phyloP scores from a whole-genome alignment of 2,797 vertebrate species.

The Streptopelia turtur region DNA sequence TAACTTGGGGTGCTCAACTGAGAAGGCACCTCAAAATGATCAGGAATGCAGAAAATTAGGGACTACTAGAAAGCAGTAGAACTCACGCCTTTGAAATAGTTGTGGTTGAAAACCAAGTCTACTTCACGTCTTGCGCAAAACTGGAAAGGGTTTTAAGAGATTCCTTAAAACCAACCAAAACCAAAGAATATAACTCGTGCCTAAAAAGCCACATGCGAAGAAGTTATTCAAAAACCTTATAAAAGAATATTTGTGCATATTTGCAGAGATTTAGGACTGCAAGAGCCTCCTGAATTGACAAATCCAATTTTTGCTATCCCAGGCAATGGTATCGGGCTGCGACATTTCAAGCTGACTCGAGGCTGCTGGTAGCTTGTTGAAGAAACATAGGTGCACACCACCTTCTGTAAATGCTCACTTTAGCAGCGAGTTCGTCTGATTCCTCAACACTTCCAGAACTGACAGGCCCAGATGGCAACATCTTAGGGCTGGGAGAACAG shows the following conservation, averaged over 20 bases:
- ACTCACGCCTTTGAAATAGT: background rate
- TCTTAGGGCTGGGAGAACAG: constrained; percentile 51
- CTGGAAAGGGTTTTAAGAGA: background rate
- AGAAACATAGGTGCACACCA: constrained; percentile 26
- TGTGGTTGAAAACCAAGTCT: background rate
- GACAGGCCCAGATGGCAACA: constrained; percentile 65
- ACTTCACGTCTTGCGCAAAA: constrained; percentile 16
- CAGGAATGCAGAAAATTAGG: constrained; percentile 18
- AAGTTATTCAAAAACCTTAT: background rate
- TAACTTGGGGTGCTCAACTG: background rate
- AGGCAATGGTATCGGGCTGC: background rate
- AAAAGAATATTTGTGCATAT: background rate
- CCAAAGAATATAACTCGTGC: constrained; percentile 25
- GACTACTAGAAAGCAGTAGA: background rate
- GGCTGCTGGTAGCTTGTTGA: background rate
- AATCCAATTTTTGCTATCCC: background rate
- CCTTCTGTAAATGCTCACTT: constrained; percentile 52
- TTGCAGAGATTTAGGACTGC: background rate
- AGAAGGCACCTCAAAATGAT: background rate
- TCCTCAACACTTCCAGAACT: constrained; percentile 50
- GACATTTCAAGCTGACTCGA: background rate
- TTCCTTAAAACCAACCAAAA: constrained; percentile 38
- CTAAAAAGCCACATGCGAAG: constrained; percentile 10
- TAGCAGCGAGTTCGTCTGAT: background rate
- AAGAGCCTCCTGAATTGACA: background rate